Percentiles rank a stretch among this genome's conserved stretches.
Evolutionary conservation across 2,888 invertebrate species (phyloP).

Genomic region (Pyrochroa serraticornis): DNA sequence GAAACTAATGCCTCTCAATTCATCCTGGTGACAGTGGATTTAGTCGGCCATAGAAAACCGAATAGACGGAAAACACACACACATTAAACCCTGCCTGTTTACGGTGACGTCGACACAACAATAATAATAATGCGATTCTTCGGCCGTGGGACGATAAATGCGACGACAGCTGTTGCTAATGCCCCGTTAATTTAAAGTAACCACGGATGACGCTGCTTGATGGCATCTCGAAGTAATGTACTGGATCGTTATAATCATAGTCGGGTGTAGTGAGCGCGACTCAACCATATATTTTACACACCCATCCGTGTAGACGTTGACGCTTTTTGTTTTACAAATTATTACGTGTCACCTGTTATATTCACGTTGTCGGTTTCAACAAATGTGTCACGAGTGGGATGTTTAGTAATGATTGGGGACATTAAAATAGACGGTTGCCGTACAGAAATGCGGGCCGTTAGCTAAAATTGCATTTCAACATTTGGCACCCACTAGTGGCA

Average conservation of each 20-base stretch:
- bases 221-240: constrained; percentile 11
- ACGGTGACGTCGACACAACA: constrained; percentile 6
- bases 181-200: constrained; percentile 35
- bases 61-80: constrained; percentile 40
- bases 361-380: not conserved
- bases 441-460: constrained; percentile 10
- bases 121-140: constrained; percentile 31
- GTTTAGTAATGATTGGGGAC: constrained; percentile 13
- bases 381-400: constrained; percentile 27
- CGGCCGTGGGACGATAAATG: constrained; percentile 31
- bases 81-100: constrained; percentile 22
- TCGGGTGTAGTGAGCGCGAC: constrained; percentile 12
- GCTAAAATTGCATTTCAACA: constrained; percentile 10
- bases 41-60: constrained; percentile 45
- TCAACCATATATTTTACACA: constrained; percentile 21
- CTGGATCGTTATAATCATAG: constrained; percentile 12
- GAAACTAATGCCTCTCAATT: constrained; percentile 46
- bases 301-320: constrained; percentile 16
- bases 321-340: constrained; percentile 26
- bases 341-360: constrained; percentile 24
- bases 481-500: constrained; percentile 2
- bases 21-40: constrained; percentile 48
- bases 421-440: constrained; percentile 1
- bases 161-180: constrained; percentile 33
- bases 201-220: constrained; percentile 25